phyloP scores from a whole-genome alignment of 2,113 vertebrate genomes.

The Todiramphus chloris region DNA sequence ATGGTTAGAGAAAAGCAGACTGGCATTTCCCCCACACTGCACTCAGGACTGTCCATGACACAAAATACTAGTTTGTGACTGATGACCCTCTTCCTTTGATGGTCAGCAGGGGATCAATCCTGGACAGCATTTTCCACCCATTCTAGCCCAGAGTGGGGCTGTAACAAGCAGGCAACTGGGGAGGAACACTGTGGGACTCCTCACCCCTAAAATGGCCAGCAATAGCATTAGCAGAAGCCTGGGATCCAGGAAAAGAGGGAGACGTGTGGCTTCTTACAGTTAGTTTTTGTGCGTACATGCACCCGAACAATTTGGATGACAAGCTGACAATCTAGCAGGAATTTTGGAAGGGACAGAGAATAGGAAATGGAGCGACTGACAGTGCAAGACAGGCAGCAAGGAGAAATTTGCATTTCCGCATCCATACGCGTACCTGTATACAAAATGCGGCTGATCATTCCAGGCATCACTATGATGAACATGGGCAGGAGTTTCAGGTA shows the following conservation, averaged over 20 bases:
- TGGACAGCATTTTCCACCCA: not conserved
- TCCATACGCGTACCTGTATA: constrained; percentile 78
- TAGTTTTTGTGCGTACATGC: not conserved
- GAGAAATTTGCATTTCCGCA: not conserved
- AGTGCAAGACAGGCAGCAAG: not conserved
- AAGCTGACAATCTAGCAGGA: not conserved
- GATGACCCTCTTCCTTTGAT: not conserved
- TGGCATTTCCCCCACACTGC: not conserved
- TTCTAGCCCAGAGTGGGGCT: not conserved
- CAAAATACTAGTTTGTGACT: not conserved
- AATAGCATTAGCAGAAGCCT: not conserved
- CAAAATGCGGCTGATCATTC: constrained; percentile 95
- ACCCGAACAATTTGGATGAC: not conserved
- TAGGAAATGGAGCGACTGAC: not conserved
- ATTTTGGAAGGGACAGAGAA: not conserved
- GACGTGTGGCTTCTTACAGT: not conserved
- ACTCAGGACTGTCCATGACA: not conserved
- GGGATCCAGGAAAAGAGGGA: not conserved
- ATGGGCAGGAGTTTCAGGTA: constrained; percentile 96
- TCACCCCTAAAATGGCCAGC: not conserved
- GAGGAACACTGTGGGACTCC: not conserved
- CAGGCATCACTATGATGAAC: constrained; percentile 95
- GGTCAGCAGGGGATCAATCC: not conserved
- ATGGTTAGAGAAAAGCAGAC: not conserved
- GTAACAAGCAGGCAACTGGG: not conserved